Percentiles rank a stretch among this genome's conserved stretches.
phyloP scores from a whole-genome alignment of 2,888 invertebrate genomes.

The Atherix ibis region DNA sequence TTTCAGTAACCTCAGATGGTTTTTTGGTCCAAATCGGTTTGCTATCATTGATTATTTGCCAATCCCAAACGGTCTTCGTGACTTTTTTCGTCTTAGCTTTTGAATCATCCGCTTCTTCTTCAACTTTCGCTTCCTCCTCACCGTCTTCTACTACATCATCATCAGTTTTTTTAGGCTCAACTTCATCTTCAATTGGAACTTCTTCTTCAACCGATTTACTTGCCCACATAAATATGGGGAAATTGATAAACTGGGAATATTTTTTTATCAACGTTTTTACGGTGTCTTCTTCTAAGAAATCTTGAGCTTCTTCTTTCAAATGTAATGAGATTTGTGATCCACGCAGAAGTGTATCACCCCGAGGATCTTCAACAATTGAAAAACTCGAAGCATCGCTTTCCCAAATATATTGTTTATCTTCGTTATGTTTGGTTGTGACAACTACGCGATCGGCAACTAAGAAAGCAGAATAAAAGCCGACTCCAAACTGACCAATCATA shows the following conservation, averaged over 20 bases:
- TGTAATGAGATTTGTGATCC: slow-evolving; percentile 77
- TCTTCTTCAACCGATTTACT: slow-evolving; percentile 58
- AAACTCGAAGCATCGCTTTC: slow-evolving; percentile 89
- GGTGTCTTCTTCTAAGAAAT: slow-evolving; percentile 87
- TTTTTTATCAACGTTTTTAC: slow-evolving; percentile 84
- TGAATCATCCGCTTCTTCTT: slow-evolving; percentile 50
- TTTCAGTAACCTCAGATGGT: slow-evolving; percentile 63
- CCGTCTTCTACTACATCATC: slow-evolving; percentile 37
- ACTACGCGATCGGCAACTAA: slow-evolving; percentile 91
- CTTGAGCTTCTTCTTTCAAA: slow-evolving; percentile 92
- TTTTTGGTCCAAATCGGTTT: slow-evolving; percentile 99
- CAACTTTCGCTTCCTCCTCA: slow-evolving; percentile 40
- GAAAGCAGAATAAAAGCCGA: slow-evolving; percentile 98
- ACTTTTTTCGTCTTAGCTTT: slow-evolving; percentile 74
- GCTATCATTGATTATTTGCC: slow-evolving; percentile 89
- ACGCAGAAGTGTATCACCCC: slow-evolving; percentile 78
- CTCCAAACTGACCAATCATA: slow-evolving; percentile 99
- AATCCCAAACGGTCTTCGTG: slow-evolving; percentile 95
- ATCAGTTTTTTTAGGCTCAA: slow-evolving; percentile 33
- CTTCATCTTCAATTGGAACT: slow-evolving; percentile 45
- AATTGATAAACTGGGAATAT: slow-evolving; percentile 99
- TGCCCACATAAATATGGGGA: slow-evolving; percentile 93
- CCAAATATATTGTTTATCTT: slow-evolving; percentile 92
- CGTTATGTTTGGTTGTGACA: slow-evolving; percentile 90
- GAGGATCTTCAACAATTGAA: slow-evolving; percentile 82